Evolutionary conservation across 2,797 vertebrate genomes (phyloP), one percentile per base, ranked within the genome.

Genomic region (Atherinosoma microstoma): DNA sequence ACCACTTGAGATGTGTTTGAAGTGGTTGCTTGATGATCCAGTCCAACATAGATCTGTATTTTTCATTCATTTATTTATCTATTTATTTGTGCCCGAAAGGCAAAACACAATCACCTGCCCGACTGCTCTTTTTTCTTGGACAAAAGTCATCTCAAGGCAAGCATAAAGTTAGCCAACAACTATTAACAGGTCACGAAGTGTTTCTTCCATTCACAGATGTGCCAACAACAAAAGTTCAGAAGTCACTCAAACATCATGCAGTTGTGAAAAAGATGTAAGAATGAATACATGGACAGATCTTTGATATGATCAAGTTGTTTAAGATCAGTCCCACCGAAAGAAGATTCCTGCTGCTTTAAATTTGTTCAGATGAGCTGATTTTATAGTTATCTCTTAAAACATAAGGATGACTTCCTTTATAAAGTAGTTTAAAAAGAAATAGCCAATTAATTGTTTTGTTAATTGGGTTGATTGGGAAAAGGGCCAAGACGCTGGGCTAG

Each of bases 1-100:
- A 69, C 58, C 64, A 60, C 24, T 29, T 24, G 70, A 49, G 71
- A 69, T 74, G 65, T 76, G 76, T 74, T 85, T 74, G 76, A 70
- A 67, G 58, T 73, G 58, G 74, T 60, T 57, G 74, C 66, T 30
- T 70, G 74, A 68, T 74, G 65, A 75, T 18, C 60, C 42, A 67
- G 40, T 40, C 47, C 40, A 57, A 42, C 1, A 45, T 27, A 4
- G 38, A 57, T 58, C 64, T 24, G 13, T 66, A n/a, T 35, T 64
- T 54, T 61, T 59, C 13, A 47, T 47, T 10, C 45, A 49, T 57
- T 57, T 18, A 16, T 57, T 57, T 32, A 18, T 30, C 6, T 18
- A 3, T 57, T 18, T 30, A 58, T 66, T 32, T 45, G 66, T 58
- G 36, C 57, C 18, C 53, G 34, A 24, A 24, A 54, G 16, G 32